phyloP scores from a whole-genome alignment of 2,888 invertebrate genomes.

The Thera britannica region DNA sequence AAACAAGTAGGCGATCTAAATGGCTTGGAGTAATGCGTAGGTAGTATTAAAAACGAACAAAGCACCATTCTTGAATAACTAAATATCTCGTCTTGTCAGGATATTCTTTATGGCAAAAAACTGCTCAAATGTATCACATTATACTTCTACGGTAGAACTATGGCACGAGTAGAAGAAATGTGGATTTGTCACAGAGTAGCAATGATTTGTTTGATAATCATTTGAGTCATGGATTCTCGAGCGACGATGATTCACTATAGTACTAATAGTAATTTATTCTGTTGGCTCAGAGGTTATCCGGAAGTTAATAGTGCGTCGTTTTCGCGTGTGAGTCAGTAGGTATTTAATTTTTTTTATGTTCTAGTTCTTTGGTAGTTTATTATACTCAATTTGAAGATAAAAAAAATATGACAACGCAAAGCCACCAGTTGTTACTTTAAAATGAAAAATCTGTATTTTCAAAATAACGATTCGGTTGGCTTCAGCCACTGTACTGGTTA shows the following conservation, averaged over 20 bases:
- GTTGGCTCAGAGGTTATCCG: slow-evolving; percentile 44
- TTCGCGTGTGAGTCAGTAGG: slow-evolving; percentile 41
- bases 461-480: not conserved
- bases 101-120: slow-evolving; percentile 14
- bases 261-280: slow-evolving; percentile 28
- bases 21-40: slow-evolving; percentile 28
- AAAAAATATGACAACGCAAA: not conserved
- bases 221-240: slow-evolving; percentile 55
- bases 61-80: slow-evolving; percentile 14
- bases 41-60: slow-evolving; percentile 16
- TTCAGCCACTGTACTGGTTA: not conserved
- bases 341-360: slow-evolving; percentile 4
- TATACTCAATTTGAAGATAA: not conserved
- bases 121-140: slow-evolving; percentile 30
- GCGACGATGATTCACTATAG: slow-evolving; percentile 44
- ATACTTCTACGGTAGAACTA: slow-evolving; percentile 16
- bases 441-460: not conserved
- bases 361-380: not conserved
- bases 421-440: not conserved
- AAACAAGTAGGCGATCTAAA: slow-evolving; percentile 28
- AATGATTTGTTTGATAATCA: slow-evolving; percentile 60
- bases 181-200: slow-evolving; percentile 48
- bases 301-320: slow-evolving; percentile 48
- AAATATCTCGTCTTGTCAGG: not conserved
- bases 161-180: slow-evolving; percentile 30